These are phyloP conservation scores for Anastrepha ludens DNA, from an alignment of 1,140 invertebrate species.

Conservation along the genomic window DNA sequence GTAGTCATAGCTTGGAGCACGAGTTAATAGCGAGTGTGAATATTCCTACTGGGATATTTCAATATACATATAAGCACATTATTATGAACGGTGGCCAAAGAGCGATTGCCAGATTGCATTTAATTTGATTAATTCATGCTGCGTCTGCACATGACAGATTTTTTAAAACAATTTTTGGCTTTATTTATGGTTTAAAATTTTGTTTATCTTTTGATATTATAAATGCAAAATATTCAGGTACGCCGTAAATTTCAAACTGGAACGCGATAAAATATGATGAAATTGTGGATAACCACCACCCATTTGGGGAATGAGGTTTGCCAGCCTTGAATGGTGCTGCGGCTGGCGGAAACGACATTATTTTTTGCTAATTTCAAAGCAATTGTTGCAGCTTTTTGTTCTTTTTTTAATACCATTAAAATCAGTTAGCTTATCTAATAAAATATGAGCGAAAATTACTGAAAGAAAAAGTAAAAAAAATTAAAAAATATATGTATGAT, in stretches of 20 bases:
- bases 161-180: not conserved
- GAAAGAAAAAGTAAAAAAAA: too few species aligned
- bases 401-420: not conserved
- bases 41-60: not conserved
- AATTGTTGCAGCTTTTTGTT: not conserved
- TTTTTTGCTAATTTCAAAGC: not conserved
- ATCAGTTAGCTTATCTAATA: not conserved
- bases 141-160: not conserved
- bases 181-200: not conserved
- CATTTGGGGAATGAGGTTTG: not conserved
- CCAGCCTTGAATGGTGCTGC: not conserved
- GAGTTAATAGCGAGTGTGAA: too few species aligned
- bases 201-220: not conserved
- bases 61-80: not conserved
- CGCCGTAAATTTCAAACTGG: not conserved
- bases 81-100: not conserved
- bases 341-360: not conserved
- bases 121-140: constrained; percentile 45
- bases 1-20: too few species aligned
- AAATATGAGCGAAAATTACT: not conserved
- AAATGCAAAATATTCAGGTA: not conserved
- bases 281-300: not conserved
- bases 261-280: not conserved
- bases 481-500: too few species aligned
- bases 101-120: not conserved